Evolutionary conservation across 2,113 vertebrate species (phyloP), one percentile per base, ranked within the genome.

Genomic region (Scatophagus argus): DNA sequence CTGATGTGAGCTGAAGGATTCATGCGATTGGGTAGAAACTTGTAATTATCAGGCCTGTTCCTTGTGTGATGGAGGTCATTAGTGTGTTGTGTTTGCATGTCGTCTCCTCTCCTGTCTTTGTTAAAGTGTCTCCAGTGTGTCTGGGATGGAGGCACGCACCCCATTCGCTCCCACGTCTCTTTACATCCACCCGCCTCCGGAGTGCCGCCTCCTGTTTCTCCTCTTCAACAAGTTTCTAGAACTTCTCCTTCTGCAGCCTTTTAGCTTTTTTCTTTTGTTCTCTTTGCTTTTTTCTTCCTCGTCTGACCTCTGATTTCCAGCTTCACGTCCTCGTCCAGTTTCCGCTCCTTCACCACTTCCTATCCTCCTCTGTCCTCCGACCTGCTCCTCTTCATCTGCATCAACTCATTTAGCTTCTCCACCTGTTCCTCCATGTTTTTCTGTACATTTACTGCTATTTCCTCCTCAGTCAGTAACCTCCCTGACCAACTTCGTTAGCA

Each of bases 121-220:
- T 88, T 84, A 1, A 77, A 64, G 60, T 55, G 86, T 85, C 88
- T 90, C 88, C 88, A 90, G 75, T 43, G 72, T 84, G 84, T 90
- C 88, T 88, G 86, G 85, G 64, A 56, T 29, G 71, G 65, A 29
- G 72, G 21, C 86, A 88, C 80, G 79, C 73, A 88, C 39, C 27
- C 63, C 0, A 17, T 65, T 39, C 79, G 68, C 77, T 79, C 81
- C 80, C 79, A 70, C 68, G 55, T 62, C 66, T 46, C 61, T 67
- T 29, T 6, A 70, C 47, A 39, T 62, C 75, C 47, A 19, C 54
- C 63, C 58, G 17, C 69, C 59, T 66, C 52, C 23, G 7, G 3
- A 14, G 13, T 1, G 44, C 21, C 51, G 31, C 21, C 49, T 46
- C 54, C 64, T 47, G 34, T 8, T 49, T 46, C 5, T 49, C 17